These are phyloP conservation scores for Crenichthys baileyi DNA, from an alignment of 2,797 vertebrate species.

Conservation along the genomic window DNA sequence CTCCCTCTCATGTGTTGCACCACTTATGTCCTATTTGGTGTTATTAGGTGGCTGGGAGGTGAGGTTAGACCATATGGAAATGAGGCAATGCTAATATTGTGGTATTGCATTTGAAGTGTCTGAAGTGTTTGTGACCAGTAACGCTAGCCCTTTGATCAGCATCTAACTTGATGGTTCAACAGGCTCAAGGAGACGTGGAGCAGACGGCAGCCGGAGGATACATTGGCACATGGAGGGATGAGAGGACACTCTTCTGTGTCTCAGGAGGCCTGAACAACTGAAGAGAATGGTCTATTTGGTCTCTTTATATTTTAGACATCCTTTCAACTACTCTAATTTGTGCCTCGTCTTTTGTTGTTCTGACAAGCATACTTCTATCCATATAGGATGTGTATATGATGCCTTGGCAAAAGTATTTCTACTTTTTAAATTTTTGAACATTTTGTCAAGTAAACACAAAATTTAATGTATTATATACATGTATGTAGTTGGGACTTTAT, in stretches of 20 bases:
- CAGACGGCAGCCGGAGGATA: constrained; percentile 55
- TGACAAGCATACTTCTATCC: constrained; percentile 1
- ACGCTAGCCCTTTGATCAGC: constrained; percentile 71
- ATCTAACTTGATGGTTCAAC: constrained; percentile 75
- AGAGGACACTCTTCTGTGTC: constrained; percentile 52
- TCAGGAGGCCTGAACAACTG: constrained; percentile 60
- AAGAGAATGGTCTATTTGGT: constrained; percentile 61
- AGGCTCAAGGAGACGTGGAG: constrained; percentile 66
- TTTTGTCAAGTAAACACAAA: background rate
- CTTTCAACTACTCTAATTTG: constrained; percentile 48
- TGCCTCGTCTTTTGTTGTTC: constrained; percentile 25
- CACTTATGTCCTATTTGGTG: constrained; percentile 64
- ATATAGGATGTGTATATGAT: constrained; percentile 4
- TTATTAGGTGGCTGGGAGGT: constrained; percentile 65
- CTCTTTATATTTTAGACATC: constrained; percentile 58
- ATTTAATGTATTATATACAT: background rate
- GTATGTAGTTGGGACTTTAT: background rate
- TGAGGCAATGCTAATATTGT: constrained; percentile 76
- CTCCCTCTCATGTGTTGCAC: constrained; percentile 22
- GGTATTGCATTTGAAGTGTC: constrained; percentile 76
- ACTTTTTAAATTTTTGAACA: background rate
- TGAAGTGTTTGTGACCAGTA: constrained; percentile 72
- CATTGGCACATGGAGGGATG: constrained; percentile 41
- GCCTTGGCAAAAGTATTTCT: background rate
- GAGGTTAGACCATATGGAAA: constrained; percentile 74